Evolutionary conservation across 2,797 vertebrate species (phyloP).

Genomic region (Garrulus glandarius): DNA sequence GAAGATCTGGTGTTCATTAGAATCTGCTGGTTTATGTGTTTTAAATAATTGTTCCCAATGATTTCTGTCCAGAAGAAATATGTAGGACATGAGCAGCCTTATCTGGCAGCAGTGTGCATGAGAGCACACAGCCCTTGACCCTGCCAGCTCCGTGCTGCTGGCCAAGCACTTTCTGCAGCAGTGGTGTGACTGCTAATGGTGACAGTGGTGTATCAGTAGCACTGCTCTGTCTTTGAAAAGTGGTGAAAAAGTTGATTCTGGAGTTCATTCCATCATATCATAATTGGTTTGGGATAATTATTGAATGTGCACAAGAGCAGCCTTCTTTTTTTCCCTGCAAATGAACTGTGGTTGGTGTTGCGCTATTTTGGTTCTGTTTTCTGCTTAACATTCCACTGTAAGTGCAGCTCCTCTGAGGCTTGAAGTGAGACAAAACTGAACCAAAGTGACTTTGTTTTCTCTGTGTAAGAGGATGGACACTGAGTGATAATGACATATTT

Average conservation of each 20-base stretch:
- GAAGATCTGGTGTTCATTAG: not conserved
- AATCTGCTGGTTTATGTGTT: not conserved
- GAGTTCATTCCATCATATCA: not conserved
- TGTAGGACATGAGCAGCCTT: not conserved
- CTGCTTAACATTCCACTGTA: constrained; percentile 72
- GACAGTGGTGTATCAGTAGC: not conserved
- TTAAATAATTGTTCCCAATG: not conserved
- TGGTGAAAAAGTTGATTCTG: not conserved
- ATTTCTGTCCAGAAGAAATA: not conserved
- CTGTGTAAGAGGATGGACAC: constrained; percentile 20
- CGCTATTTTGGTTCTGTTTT: constrained; percentile 71
- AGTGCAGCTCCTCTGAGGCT: constrained; percentile 69
- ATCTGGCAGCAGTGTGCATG: not conserved
- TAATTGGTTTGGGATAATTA: constrained; percentile 64
- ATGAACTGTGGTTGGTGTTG: constrained; percentile 40
- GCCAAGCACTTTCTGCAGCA: not conserved
- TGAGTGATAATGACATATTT: constrained; percentile 68
- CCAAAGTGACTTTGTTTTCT: constrained; percentile 54
- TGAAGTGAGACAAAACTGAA: constrained; percentile 59
- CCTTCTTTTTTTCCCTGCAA: not conserved
- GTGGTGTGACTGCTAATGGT: not conserved
- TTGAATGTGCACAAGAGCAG: constrained; percentile 49
- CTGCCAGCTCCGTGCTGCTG: accelerated
- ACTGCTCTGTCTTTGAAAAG: not conserved
- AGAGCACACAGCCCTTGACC: not conserved